Conservation (phyloP, 2,888 invertebrate species). For the Theretra japonica region DNA sequence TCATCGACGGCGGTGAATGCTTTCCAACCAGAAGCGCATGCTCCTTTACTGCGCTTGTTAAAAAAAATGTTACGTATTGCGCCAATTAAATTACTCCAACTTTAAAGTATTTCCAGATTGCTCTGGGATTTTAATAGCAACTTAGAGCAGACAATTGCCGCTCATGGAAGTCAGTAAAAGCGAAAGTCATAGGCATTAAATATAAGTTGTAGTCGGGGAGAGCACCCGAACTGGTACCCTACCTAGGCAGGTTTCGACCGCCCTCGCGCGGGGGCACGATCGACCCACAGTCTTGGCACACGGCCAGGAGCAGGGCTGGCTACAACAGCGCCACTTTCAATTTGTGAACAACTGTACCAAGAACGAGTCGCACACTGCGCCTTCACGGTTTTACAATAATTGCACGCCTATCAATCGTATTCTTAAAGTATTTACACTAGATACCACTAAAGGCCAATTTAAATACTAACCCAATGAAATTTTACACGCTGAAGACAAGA, state of each 20-base stretch:
- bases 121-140: neutral
- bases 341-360: constrained; percentile 60
- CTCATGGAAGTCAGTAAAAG: constrained; percentile 41
- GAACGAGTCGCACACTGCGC: constrained; percentile 45
- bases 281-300: constrained; percentile 70
- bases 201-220: constrained; percentile 51
- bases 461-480: neutral
- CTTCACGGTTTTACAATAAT: constrained; percentile 43
- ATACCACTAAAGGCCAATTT: neutral
- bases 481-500: neutral
- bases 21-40: too few relatives aligned
- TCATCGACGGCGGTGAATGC: too few relatives aligned
- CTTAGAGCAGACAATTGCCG: neutral
- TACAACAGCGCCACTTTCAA: constrained; percentile 60
- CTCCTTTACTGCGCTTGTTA: too few relatives aligned
- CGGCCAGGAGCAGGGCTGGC: constrained; percentile 59
- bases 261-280: constrained; percentile 52
- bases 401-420: constrained; percentile 40
- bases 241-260: constrained; percentile 41
- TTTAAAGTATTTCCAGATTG: neutral
- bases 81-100: neutral
- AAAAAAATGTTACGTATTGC: too few relatives aligned
- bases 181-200: constrained; percentile 43
- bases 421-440: neutral
- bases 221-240: constrained; percentile 36